Evolutionary conservation across 30 jellyfish, hydroid and myxozoan species (phyloP), one percentile per base, ranked within the genome.

Genomic region (Cassiopea xamachana): DNA sequence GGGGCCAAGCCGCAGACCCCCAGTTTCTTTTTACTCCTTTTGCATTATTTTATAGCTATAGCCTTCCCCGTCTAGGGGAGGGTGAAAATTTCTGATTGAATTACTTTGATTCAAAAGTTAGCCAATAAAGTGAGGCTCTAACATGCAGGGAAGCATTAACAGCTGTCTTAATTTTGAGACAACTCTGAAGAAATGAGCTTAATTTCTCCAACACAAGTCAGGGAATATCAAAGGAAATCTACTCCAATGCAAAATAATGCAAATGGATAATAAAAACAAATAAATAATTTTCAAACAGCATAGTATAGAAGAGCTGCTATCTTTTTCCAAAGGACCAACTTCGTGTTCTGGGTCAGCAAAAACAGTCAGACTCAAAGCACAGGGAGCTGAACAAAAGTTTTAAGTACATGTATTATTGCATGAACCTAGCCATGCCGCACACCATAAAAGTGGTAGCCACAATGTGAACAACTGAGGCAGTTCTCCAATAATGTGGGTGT

Each of bases 91-190:
- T 50, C 17, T 46, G 58, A 61, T 79, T 19, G 60, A 46, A 50
- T 12, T 61, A 72, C 27, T n/a, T 9, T 60, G 59, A 79, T 18
- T 79, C 77, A 79, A 60, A 51, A 46, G 13, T 13, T 51, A 79
- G 77, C 76, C 64, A 55, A 55, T 3, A 55, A 55, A 55, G 7
- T 3, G 64, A 55, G 7, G 7, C 64, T 3, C 12, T 55, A 10
- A 55, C 12, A 55, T 46, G 18, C 48, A 14, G 58, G 77, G 8
- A 60, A 10, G 18, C 55, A 58, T 58, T 58, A 60, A 58, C 58
- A 61, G 77, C 49, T 79, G 73, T 50, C 7, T 51, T 77, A 51
- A 44, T 51, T 79, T 79, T 79, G 88, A 16, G 88, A 79, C 88
- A 79, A 79, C 70, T 68, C 60, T n/a, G 13, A 70, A 76, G 70